Evolutionary conservation across 2,113 vertebrate species (phyloP).

Genomic region (Sporophila hypoxantha): DNA sequence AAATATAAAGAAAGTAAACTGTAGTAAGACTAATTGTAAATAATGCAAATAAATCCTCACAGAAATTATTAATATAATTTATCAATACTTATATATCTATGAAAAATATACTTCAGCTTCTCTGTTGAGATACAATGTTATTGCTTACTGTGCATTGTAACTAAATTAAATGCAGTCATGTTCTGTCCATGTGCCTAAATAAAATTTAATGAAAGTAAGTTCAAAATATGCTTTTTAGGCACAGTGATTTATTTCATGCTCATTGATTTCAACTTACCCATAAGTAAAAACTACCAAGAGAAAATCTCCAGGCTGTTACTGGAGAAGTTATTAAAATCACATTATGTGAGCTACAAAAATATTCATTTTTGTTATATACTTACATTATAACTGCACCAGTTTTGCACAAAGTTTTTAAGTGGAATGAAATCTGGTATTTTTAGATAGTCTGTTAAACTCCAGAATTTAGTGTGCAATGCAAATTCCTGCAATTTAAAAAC

Average conservation of each 20-base stretch:
- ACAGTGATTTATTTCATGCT: background rate
- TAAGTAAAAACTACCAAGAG: background rate
- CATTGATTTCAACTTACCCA: background rate
- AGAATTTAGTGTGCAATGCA: background rate
- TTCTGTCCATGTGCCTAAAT: background rate
- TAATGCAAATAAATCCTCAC: background rate
- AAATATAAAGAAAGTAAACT: background rate
- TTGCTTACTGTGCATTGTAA: background rate
- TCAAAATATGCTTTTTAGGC: background rate
- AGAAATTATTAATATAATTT: background rate
- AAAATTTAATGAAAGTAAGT: background rate
- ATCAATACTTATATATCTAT: accelerated
- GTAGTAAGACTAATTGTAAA: background rate
- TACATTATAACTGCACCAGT: background rate
- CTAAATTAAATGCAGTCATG: background rate
- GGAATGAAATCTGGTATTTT: background rate
- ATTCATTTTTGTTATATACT: background rate
- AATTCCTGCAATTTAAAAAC: background rate
- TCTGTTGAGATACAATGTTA: background rate
- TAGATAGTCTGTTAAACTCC: background rate
- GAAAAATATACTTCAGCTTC: background rate
- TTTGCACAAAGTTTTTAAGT: background rate
- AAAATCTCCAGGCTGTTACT: background rate
- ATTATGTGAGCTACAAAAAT: background rate
- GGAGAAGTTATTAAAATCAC: background rate